These are phyloP conservation scores for Gortyna flavago DNA, from an alignment of 2,888 invertebrate species.

Conservation along the genomic window DNA sequence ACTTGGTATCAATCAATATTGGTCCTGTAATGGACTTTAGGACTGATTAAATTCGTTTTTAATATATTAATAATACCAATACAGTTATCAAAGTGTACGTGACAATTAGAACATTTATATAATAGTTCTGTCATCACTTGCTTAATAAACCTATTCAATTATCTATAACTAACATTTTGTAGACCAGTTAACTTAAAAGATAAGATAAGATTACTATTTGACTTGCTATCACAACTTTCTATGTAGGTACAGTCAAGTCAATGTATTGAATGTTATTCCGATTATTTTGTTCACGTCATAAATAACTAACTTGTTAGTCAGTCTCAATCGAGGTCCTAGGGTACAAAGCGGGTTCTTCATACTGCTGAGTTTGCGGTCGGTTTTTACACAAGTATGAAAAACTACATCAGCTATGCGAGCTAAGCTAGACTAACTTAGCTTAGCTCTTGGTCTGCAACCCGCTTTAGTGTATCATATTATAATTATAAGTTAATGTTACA, in stretches of 20 bases:
- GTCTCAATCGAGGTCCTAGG: neutral
- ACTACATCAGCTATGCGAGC: too few species aligned
- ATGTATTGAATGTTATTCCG: neutral
- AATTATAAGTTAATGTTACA: too few species aligned
- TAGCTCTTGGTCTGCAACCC: too few species aligned
- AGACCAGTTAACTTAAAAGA: conserved; percentile 33
- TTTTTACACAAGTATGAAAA: too few species aligned
- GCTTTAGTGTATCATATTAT: too few species aligned
- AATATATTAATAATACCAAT: too few species aligned
- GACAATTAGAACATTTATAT: conserved; percentile 14
- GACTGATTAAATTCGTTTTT: neutral
- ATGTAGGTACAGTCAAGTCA: conserved; percentile 19
- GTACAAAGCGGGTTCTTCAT: too few species aligned
- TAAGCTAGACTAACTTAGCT: too few species aligned
- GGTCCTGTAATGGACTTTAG: neutral
- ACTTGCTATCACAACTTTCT: conserved; percentile 33
- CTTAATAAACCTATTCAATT: conserved; percentile 4
- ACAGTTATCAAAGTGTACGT: conserved; percentile 32
- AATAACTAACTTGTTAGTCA: neutral
- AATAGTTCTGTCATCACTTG: conserved; percentile 18
- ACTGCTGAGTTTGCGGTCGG: too few species aligned
- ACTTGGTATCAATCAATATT: neutral
- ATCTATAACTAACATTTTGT: conserved; percentile 34
- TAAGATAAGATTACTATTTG: conserved; percentile 29
- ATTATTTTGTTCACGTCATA: neutral